Evolutionary conservation across 1,140 invertebrate genomes (phyloP), one percentile per base, ranked within the genome.

Genomic region (Plutomurus gul): DNA sequence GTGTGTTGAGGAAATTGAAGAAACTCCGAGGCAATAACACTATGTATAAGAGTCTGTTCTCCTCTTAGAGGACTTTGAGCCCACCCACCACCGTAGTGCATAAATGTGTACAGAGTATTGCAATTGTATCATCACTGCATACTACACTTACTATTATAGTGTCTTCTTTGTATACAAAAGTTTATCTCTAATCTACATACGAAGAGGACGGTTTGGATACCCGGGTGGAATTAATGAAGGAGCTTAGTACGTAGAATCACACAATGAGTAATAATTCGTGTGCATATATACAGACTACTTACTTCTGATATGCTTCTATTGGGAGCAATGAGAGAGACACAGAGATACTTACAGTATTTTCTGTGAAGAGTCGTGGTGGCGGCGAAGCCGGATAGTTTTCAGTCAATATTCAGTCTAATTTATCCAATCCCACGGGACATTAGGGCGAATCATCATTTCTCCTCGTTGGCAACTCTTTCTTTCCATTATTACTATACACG

Each of bases 391-490:
- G 27, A 16, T 65, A 65, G 56, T 65, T 65, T 65, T 65, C 13
- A n/a, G 30, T 33, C 13, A 65, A 65, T 65, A 65, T 65, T 65
- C 13, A 65, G 25, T 65, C 56, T 65, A 65, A 65, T 65, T 65
- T 65, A 65, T 25, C 36, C 16, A 30, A 65, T 65, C 56, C 56
- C 56, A 65, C 6, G 56, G 56, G 56, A 65, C 56, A 65, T 65
- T 65, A 65, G 56, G 56, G 56, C 30, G 56, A 65, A 65, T 65
- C 27, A 65, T 65, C 27, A 65, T 65, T 65, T 65, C 56, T 65
- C 25, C 27, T 65, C 8, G 30, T 10, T 43, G 13, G 16, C 27
- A 65, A 65, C 56, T 65, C 56, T 65, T 65, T 60, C 51, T 49
- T 27, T 30, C 36, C 18, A 33, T 33, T 56, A 56, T 56, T 56